Evolutionary conservation across 2,113 vertebrate species (phyloP).

Genomic region (Rhodinocichla rosea): DNA sequence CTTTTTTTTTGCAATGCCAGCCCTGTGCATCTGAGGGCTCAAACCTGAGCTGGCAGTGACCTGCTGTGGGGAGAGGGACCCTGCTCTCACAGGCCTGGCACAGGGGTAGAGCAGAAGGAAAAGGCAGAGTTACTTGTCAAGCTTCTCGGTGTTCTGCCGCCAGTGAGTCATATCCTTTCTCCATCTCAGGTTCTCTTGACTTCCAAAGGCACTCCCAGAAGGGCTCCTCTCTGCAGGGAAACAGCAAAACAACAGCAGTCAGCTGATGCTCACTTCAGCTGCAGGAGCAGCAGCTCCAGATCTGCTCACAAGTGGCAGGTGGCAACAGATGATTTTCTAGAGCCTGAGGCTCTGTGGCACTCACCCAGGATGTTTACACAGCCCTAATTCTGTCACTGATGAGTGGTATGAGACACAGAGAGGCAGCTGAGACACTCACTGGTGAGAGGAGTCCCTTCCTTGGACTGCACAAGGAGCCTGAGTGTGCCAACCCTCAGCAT

Average conservation of each 20-base stretch:
- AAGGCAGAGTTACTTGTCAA: conserved; percentile 89
- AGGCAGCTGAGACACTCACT: not conserved
- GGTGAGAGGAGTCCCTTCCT: not conserved
- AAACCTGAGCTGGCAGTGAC: not conserved
- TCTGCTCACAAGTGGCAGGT: not conserved
- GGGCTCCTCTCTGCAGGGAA: conserved; percentile 89
- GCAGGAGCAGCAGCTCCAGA: not conserved
- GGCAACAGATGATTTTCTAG: not conserved
- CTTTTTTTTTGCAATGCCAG: not conserved
- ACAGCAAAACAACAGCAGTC: not conserved
- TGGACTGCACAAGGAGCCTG: not conserved
- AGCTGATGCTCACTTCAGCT: not conserved
- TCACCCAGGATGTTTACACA: not conserved
- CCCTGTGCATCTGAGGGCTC: not conserved
- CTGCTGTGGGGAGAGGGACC: not conserved
- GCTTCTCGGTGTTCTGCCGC: conserved; percentile 95
- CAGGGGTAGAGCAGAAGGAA: not conserved
- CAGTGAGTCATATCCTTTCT: conserved; percentile 99
- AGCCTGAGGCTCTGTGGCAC: not conserved
- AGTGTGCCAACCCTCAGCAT: not conserved
- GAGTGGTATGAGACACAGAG: not conserved
- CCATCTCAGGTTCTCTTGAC: conserved; percentile 97
- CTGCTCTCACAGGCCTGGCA: not conserved
- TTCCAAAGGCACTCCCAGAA: conserved; percentile 96
- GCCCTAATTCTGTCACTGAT: not conserved